These are phyloP conservation scores for Synergus laeviventris DNA, from an alignment of 2,888 invertebrate species.

Conservation along the genomic window DNA sequence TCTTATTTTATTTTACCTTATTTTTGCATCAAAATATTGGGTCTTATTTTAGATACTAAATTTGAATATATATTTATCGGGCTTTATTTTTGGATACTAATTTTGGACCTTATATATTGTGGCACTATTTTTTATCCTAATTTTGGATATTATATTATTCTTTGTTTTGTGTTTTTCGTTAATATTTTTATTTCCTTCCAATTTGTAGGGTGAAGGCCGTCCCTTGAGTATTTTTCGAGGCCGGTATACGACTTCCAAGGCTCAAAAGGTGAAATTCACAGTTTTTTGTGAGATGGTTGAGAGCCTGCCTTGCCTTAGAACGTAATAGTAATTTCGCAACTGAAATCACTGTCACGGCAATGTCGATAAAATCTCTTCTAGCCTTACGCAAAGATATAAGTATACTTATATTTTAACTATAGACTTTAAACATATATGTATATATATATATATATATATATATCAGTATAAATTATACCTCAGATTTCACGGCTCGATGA, in stretches of 20 bases:
- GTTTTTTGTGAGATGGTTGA: conserved; percentile 16
- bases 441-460: conserved; percentile 14
- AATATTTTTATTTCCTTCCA: no score
- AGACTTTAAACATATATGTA: conserved; percentile 1
- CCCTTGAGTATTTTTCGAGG: neutral
- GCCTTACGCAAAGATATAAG: conserved; percentile 9
- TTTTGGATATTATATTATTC: no score
- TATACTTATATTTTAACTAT: neutral
- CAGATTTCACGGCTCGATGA: conserved; percentile 12
- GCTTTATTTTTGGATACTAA: no score
- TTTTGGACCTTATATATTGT: no score
- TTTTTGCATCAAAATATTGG: no score
- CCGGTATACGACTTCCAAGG: neutral
- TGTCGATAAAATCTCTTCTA: conserved; percentile 13
- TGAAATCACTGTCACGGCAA: conserved; percentile 27
- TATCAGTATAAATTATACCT: no score
- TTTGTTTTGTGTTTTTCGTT: no score
- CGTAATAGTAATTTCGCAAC: conserved; percentile 20
- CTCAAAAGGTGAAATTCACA: neutral
- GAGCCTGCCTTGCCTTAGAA: neutral
- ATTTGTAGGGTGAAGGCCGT: no score
- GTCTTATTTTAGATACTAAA: no score
- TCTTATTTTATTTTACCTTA: no score
- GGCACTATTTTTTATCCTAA: no score
- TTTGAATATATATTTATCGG: no score